Base-by-base conservation (phyloP, 2,888 invertebrate genomes). In the Apoda limacodes region DNA sequence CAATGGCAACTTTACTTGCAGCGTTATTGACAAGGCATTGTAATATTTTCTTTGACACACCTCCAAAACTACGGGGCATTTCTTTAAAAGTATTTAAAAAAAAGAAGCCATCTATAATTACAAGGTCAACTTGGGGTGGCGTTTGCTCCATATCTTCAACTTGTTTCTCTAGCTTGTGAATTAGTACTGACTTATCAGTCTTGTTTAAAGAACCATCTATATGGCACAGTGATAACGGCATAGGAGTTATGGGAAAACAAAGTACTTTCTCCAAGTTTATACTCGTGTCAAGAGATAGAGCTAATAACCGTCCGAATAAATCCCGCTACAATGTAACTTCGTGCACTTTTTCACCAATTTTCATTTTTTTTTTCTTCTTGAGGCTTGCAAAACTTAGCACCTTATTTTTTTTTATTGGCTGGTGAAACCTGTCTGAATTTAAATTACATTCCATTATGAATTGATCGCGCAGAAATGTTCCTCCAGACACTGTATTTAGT, bases 61-160 rank as follows among this genome's bases (percentile, higher is more conserved):
- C 13, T n/a, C 4, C 48, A 34, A 50, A 56, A 10, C 45, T 50
- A 45, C 42, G 37, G 4, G 55, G 52, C 1, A 55, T 20, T 6
- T 43, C 27, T 38, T 25, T 36, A 6, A 43, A 17, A 6, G 34
- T 37, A 30, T 41, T 21, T 19, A 39, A 17, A 7, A 36, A 32
- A 31, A 40, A 40, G 22, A 41, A 40, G 3, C 37, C 39, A 35
- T 39, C 40, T 13, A 40, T 22, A 25, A 44, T 34, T 19, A 37
- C n/a, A 30, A 41, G 2, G 21, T 38, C 38, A 7, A 28, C 20
- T 5, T 30, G 13, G 9, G 9, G 6, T 22, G 34, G 32, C 7
- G 30, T n/a, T n/a, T n/a, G 32, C 20, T 38, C 25, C 3, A 30
- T 22, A 12, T 31, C 10, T 6, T 19, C 15, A 13, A n/a, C n/a